Conservation (phyloP, 2,113 vertebrate genomes). For the Aegithalos caudatus region DNA sequence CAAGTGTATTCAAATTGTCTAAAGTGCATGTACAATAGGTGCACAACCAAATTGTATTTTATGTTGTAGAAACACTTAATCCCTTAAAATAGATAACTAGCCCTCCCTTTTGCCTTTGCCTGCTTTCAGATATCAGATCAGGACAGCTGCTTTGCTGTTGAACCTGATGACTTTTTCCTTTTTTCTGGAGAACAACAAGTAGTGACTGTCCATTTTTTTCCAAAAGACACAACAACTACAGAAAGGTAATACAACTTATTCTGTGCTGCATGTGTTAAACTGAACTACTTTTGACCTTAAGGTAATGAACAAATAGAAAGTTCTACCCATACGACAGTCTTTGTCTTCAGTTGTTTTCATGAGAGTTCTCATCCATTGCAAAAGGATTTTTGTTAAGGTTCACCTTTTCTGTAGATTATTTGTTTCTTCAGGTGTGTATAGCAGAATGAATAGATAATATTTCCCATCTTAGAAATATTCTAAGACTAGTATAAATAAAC, state of each 20-base stretch:
- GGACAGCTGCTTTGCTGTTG: constrained; percentile 80
- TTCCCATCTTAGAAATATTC: not conserved
- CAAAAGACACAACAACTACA: constrained; percentile 57
- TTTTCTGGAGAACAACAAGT: constrained; percentile 80
- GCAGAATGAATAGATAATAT: not conserved
- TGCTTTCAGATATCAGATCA: constrained; percentile 71
- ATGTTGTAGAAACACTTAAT: not conserved
- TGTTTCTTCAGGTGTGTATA: not conserved
- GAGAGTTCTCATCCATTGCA: not conserved
- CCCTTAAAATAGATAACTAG: not conserved
- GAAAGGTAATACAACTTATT: constrained; percentile 77
- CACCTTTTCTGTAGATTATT: not conserved
- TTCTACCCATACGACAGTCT: not conserved
- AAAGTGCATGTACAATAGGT: not conserved
- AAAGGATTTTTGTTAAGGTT: not conserved
- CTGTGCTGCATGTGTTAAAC: not conserved
- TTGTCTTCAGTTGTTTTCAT: not conserved
- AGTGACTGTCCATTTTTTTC: constrained; percentile 80
- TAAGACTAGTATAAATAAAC: not conserved
- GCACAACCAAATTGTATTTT: not conserved
- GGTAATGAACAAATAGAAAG: not conserved
- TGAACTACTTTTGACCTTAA: not conserved
- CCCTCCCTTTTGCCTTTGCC: not conserved
- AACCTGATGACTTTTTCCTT: constrained; percentile 82
- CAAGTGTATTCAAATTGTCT: not conserved